Evolutionary conservation across 1,140 invertebrate species (phyloP), one percentile per base, ranked within the genome.

Genomic region (Physella acuta): DNA sequence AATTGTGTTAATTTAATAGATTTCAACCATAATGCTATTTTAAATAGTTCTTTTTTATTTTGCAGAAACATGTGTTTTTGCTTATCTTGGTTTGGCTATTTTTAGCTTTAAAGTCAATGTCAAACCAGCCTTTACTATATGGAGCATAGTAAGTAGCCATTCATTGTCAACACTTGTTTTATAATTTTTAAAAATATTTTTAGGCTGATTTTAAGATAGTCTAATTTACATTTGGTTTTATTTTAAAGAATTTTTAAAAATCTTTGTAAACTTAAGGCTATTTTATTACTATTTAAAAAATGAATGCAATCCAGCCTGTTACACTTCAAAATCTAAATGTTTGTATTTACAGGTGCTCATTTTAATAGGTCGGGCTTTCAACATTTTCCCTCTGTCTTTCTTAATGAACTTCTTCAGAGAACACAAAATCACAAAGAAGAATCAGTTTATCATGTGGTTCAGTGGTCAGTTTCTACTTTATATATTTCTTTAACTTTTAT

Each of bases 371-470:
- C 89, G 97, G 81, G 97, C 97, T 16, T 91, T 93, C 55, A 99
- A 99, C 81, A 99, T 99, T 70, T 99, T 97, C 82, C 97, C 97
- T 24, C 85, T 99, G 17, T 93, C 94, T 2, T 89, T 93, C 76
- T 85, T 99, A 11, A 92, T 96, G 8, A 99, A 99, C 84, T 92
- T 92, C 82, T 99, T 98, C 85, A 89, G 96, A 34, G 94, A 97
- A 81, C 96, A 99, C 86, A 95, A 96, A 85, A 99, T 99, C 58
- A 98, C 95, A 0, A 92, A 91, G 79, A 96, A 95, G 86, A 98
- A 97, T 93, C 97, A 97, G 90, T 97, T 98, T 79, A 97, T 99
- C 56, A 99, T 98, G 96, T 99, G 96, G 96, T 99, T 99, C 81
- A 97, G 94, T 84, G 92, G 92, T 89, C 83, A 86, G 87, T 86